Evolutionary conservation across 1,140 invertebrate species (phyloP), one percentile per base, ranked within the genome.

Genomic region (Oppia nitens): DNA sequence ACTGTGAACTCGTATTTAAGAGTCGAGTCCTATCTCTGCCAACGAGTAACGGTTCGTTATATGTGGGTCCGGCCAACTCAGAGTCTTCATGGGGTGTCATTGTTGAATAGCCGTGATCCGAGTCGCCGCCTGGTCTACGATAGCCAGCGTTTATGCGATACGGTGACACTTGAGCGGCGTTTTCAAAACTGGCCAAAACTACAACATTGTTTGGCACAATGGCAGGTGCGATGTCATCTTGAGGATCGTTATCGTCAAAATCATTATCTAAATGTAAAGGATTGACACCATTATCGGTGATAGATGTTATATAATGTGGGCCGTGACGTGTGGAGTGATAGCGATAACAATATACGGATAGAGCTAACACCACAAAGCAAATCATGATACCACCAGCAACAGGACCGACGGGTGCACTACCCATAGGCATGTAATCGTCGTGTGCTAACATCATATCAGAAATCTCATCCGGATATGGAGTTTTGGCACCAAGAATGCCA

Each of bases 81-180:
- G 79, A 81, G 67, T 93, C 88, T 63, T 89, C 86, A 64, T 90
- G 84, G 0, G 85, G 87, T 0, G 87, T 92, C 88, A 93, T 93
- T 0, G 89, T 93, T 20, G 87, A 91, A 69, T 94, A 94, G 2
- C 90, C 90, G 69, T 92, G 87, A 73, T 94, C 90, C 28, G 86
- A 90, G 64, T 90, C 87, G 3, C 83, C 84, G 9, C 83, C 80
- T 20, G 83, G 81, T 23, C 84, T 82, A 48, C 87, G 29, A 66
- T 91, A 90, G 47, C 76, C 77, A 0, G 85, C 85, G 14, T 86
- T 81, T 47, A 92, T 81, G 49, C 85, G 80, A 68, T 93, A 93
- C 0, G 89, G 89, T 1, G 87, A 91, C 60, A 89, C 81, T 2
- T 83, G 81, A 0, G 83, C 72, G 12, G 72, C 68, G 59, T 73